phyloP scores from a whole-genome alignment of 2,113 vertebrate species.

The Caretta caretta region DNA sequence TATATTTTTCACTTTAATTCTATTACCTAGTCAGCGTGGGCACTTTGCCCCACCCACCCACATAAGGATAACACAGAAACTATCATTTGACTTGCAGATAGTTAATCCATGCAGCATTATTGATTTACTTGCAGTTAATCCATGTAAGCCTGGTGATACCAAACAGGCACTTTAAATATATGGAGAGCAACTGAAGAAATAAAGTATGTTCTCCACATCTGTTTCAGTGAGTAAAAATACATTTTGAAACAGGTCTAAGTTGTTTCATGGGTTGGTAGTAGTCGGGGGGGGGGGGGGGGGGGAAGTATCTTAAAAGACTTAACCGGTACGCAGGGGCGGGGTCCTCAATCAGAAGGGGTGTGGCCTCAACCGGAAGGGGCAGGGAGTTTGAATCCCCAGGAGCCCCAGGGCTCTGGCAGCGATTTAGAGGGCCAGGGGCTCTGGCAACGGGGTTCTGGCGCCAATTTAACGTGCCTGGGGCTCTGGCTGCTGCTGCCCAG shows the following conservation, averaged over 20 bases:
- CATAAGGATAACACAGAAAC: neutral
- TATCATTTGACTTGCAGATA: neutral
- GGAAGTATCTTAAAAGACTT: too few species aligned
- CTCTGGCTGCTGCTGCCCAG: too few species aligned
- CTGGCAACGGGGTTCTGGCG: too few species aligned
- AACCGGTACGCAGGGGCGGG: too few species aligned
- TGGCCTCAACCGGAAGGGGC: too few species aligned
- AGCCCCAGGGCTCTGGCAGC: too few species aligned
- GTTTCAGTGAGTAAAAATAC: neutral
- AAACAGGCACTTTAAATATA: neutral
- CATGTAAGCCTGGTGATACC: neutral
- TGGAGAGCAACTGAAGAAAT: rapidly evolving
- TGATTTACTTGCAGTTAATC: neutral
- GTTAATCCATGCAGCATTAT: neutral
- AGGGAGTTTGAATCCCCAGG: too few species aligned
- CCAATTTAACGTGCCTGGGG: too few species aligned
- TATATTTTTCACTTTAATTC: neutral
- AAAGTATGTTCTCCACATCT: neutral
- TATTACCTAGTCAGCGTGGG: rapidly evolving
- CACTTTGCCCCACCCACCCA: neutral
- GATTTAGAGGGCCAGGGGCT: too few species aligned
- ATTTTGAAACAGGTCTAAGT: neutral
- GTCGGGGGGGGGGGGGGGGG: too few species aligned
- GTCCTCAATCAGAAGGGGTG: too few species aligned
- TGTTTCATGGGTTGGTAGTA: neutral